These are phyloP conservation scores for Hippopotamyrus pictus DNA, from an alignment of 2,797 vertebrate genomes.

Conservation along the genomic window DNA sequence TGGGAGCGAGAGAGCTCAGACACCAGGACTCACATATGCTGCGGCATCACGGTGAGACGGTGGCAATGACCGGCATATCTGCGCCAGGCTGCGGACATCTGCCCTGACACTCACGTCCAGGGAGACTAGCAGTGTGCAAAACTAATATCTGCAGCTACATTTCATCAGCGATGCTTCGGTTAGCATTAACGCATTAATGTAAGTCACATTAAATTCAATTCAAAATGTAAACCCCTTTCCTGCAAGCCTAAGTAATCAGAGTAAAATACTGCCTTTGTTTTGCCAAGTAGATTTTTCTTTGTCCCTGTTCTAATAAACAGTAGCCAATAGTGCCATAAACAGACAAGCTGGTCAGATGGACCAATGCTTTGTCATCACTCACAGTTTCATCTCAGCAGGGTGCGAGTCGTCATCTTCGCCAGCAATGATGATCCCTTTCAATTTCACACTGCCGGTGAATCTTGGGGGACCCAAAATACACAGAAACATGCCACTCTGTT, in stretches of 20 bases:
- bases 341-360: background rate
- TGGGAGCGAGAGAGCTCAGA: background rate
- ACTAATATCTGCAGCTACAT: background rate
- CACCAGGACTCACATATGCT: background rate
- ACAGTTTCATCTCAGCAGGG: slow-evolving; percentile 89
- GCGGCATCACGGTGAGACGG: background rate
- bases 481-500: background rate
- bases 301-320: background rate
- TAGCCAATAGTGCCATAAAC: background rate
- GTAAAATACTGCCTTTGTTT: background rate
- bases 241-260: background rate
- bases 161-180: background rate
- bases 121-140: background rate
- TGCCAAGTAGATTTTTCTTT: background rate
- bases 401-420: slow-evolving; percentile 82
- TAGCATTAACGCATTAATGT: background rate
- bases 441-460: slow-evolving; percentile 89
- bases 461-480: slow-evolving; percentile 52
- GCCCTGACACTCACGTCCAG: background rate
- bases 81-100: background rate
- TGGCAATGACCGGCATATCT: background rate
- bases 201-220: background rate
- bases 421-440: slow-evolving; percentile 86
- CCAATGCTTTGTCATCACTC: slow-evolving; percentile 43
- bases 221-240: background rate